phyloP scores from a whole-genome alignment of 2,888 invertebrate species.

The Gisinianus flammeolus region DNA sequence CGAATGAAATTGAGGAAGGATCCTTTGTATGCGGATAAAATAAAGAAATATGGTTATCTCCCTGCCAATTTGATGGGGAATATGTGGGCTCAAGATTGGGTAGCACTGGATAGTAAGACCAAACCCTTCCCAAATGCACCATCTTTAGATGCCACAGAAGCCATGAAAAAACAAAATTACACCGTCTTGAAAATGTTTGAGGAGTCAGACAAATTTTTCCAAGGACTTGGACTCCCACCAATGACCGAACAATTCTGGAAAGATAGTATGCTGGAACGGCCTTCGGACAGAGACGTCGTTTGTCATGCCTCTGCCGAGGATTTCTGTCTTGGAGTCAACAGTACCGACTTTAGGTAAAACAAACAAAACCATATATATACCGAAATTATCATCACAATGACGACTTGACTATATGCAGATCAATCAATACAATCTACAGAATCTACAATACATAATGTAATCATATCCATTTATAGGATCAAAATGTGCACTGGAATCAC shows the following conservation, averaged over 20 bases:
- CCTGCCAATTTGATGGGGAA: slow-evolving; percentile 66
- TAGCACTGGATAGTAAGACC: slow-evolving; percentile 74
- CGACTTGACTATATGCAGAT: no score
- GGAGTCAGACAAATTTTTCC: slow-evolving; percentile 79
- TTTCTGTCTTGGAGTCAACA: slow-evolving; percentile 52
- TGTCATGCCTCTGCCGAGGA: slow-evolving; percentile 56
- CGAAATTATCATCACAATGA: not conserved
- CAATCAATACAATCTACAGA: no score
- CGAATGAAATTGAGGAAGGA: slow-evolving; percentile 67
- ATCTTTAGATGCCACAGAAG: slow-evolving; percentile 76
- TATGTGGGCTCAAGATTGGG: slow-evolving; percentile 83
- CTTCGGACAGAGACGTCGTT: slow-evolving; percentile 65
- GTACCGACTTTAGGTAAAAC: slow-evolving; percentile 54
- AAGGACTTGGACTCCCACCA: slow-evolving; percentile 77
- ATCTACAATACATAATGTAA: no score
- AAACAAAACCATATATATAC: no score
- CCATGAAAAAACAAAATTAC: slow-evolving; percentile 68
- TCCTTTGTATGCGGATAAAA: slow-evolving; percentile 58
- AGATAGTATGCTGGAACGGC: slow-evolving; percentile 78
- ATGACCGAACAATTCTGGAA: slow-evolving; percentile 87
- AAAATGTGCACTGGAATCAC: slow-evolving; percentile 40
- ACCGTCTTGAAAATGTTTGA: slow-evolving; percentile 52
- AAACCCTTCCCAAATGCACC: slow-evolving; percentile 76
- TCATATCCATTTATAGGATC: slow-evolving; percentile 31
- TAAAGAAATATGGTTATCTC: slow-evolving; percentile 56